These are phyloP conservation scores for Drosophila gaucha DNA, from an alignment of 2,888 invertebrate genomes.

Conservation along the genomic window DNA sequence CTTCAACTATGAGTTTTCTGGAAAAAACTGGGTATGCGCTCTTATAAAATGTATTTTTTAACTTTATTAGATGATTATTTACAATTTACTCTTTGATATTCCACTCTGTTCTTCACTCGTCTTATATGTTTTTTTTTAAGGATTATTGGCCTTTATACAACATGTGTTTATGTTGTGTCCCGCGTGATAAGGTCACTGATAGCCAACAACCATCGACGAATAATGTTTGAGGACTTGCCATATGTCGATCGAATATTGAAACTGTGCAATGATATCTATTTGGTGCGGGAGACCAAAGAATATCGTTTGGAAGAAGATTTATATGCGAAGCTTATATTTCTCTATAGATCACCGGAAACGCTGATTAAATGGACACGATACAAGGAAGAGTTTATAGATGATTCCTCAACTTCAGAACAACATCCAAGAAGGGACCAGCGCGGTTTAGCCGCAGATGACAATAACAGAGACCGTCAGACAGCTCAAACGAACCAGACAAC, in stretches of 20 bases:
- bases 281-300: slow-evolving; percentile 95
- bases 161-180: slow-evolving; percentile 95
- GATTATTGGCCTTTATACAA: slow-evolving; percentile 97
- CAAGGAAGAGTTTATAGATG: slow-evolving; percentile 64
- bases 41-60: background rate
- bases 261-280: slow-evolving; percentile 92
- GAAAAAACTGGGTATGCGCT: slow-evolving; percentile 95
- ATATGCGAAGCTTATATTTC: slow-evolving; percentile 97
- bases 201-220: slow-evolving; percentile 93
- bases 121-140: slow-evolving; percentile 85
- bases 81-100: no score
- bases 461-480: background rate
- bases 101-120: background rate
- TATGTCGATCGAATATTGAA: slow-evolving; percentile 92
- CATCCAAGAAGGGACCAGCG: background rate
- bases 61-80: background rate
- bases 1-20: slow-evolving; percentile 92
- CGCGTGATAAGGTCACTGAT: slow-evolving; percentile 93
- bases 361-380: slow-evolving; percentile 91
- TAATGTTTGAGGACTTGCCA: slow-evolving; percentile 94
- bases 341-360: slow-evolving; percentile 98
- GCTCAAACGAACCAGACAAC: background rate
- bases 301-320: slow-evolving; percentile 97
- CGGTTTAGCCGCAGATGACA: background rate
- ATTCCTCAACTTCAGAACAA: slow-evolving; percentile 32